A percentile compares a stretch with the other conserved stretches of the same genome.
Conservation (phyloP, 2,888 invertebrate species). For the Drosophila mayaguana region DNA sequence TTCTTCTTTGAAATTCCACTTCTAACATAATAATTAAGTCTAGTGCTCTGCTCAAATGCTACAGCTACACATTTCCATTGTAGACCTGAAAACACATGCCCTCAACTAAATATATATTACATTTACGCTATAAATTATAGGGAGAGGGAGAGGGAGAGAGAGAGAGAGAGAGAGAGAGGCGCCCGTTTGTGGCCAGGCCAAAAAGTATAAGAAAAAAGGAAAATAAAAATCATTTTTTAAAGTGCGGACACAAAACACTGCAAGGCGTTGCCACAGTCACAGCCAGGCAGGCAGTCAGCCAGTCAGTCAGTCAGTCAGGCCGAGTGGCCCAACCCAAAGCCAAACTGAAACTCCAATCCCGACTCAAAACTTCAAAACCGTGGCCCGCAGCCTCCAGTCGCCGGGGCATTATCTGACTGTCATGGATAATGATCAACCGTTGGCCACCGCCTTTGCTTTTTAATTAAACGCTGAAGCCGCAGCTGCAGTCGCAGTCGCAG, state of each 20-base stretch:
- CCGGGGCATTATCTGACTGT: conserved; percentile 51
- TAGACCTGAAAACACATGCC: not conserved
- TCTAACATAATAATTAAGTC: conserved; percentile 4
- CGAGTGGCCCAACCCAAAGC: conserved; percentile 27
- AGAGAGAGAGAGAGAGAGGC: conserved; percentile 17
- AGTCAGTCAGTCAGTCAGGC: not conserved
- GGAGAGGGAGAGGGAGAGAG: conserved; percentile 5
- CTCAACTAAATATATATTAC: conserved; percentile 37
- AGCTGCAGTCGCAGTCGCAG: not conserved
- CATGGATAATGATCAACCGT: conserved; percentile 73
- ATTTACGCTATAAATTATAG: conserved; percentile 34
- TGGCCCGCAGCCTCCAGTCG: conserved; percentile 35
- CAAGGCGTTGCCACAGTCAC: conserved; percentile 55
- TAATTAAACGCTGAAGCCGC: conserved; percentile 78
- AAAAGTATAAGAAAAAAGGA: conserved; percentile 6
- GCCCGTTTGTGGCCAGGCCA: not conserved
- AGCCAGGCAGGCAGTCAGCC: conserved; percentile 5
- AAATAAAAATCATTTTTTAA: conserved; percentile 55
- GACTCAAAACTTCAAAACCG: conserved; percentile 16
- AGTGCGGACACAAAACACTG: conserved; percentile 53
- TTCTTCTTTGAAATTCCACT: not conserved
- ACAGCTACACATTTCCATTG: not conserved
- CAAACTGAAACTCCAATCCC: conserved; percentile 6
- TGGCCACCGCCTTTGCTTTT: conserved; percentile 74
- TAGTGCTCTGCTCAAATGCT: not conserved